Base-by-base conservation (phyloP, 1,140 invertebrate species). In the Trichogramma pretiosum region DNA sequence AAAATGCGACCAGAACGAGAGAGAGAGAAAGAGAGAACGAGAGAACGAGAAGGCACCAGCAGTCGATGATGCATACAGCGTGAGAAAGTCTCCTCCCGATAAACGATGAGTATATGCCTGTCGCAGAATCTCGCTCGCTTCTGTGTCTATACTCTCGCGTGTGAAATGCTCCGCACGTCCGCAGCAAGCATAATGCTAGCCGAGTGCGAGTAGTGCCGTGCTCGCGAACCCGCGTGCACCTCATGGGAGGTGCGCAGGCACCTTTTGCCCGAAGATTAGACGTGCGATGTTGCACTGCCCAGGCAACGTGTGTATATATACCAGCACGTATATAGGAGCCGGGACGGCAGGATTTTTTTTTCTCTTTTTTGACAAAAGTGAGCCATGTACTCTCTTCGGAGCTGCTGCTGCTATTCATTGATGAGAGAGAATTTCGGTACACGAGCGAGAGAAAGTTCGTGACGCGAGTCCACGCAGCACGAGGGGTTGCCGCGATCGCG, bases 321-420 rank as follows among this genome's bases (percentile, higher is more conserved):
- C n/a, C n/a, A n/a, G n/a, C n/a, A n/a, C n/a, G n/a, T n/a, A n/a
- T n/a, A n/a, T n/a, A n/a, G n/a, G n/a, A n/a, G n/a, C n/a, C n/a
- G n/a, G n/a, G n/a, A n/a, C n/a, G n/a, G n/a, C n/a, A n/a, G n/a
- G n/a, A n/a, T n/a, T n/a, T n/a, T n/a, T n/a, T n/a, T n/a, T n/a
- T n/a, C n/a, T n/a, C n/a, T n/a, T n/a, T n/a, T n/a, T n/a, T n/a
- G n/a, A n/a, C n/a, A n/a, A n/a, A n/a, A n/a, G n/a, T n/a, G n/a
- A n/a, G n/a, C n/a, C n/a, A n/a, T n/a, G n/a, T n/a, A n/a, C n/a
- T n/a, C n/a, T n/a, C n/a, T n/a, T n/a, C n/a, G n/a, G n/a, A n/a
- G n/a, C n/a, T n/a, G n/a, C n/a, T n/a, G 0, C 1, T 16, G 24
- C 48, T 38, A 44, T 49, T 49, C 41, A 49, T 49, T 44, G 10